Percentiles rank a stretch among this genome's conserved stretches.
phyloP scores from a whole-genome alignment of 2,888 invertebrate species.

The Oxycera nigricornis region DNA sequence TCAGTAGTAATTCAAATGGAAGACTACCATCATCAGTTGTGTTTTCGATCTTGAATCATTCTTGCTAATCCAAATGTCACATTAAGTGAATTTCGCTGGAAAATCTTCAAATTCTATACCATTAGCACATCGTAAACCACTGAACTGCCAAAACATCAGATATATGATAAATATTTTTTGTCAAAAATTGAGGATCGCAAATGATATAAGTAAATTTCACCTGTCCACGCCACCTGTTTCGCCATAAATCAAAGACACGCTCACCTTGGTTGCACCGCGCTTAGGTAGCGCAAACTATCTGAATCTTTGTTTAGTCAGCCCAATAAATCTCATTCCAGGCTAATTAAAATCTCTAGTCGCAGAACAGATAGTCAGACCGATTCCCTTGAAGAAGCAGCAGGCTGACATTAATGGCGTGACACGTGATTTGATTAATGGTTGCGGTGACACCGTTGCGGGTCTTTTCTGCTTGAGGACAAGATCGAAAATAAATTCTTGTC shows the following conservation, averaged over 20 bases:
- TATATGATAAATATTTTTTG: slow-evolving; percentile 1
- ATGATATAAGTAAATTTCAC: slow-evolving; percentile 25
- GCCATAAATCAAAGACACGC: slow-evolving; percentile 8
- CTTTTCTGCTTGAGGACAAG: slow-evolving; percentile 29
- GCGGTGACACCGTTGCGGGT: slow-evolving; percentile 33
- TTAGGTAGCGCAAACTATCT: not conserved
- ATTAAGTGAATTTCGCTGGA: too few species aligned
- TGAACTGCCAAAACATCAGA: not conserved
- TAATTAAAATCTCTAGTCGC: slow-evolving; percentile 38
- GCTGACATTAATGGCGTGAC: slow-evolving; percentile 12
- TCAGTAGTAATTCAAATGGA: too few species aligned
- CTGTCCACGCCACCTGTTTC: slow-evolving; percentile 24
- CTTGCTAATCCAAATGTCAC: too few species aligned
- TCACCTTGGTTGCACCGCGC: slow-evolving; percentile 9
- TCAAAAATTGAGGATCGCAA: not conserved
- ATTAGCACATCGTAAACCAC: slow-evolving; percentile 13
- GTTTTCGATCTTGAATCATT: too few species aligned
- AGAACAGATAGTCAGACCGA: slow-evolving; percentile 18
- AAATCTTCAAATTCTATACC: not conserved
- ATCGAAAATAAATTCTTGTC: slow-evolving; percentile 40
- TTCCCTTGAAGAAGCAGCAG: not conserved
- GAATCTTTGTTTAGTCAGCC: slow-evolving; percentile 20
- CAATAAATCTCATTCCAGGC: slow-evolving; percentile 36
- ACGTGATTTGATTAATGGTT: slow-evolving; percentile 30
- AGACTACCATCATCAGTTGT: too few species aligned